Conservation (phyloP, 2,888 invertebrate species). For the Pristionchus entomophagus region DNA sequence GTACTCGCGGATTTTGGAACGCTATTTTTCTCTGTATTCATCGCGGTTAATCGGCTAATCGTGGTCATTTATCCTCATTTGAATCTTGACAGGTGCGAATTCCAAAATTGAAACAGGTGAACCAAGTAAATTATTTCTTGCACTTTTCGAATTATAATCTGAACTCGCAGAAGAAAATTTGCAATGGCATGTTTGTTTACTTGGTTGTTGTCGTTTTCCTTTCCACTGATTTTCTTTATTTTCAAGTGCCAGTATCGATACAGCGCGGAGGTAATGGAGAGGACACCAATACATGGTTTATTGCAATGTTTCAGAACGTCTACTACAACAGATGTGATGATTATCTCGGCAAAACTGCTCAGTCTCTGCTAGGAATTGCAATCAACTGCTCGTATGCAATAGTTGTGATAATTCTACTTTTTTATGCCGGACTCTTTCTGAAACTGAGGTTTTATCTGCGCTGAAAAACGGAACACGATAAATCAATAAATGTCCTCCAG, state of each 20-base stretch:
- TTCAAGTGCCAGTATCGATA: not conserved
- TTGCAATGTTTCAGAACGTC: not conserved
- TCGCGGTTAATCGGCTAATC: not conserved
- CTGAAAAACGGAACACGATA: too few species aligned
- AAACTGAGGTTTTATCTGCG: not conserved
- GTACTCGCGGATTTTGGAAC: slow-evolving; percentile 6
- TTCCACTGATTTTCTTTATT: not conserved
- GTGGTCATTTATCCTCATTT: not conserved
- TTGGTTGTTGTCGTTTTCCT: not conserved
- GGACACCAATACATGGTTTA: not conserved
- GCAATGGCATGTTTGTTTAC: not conserved
- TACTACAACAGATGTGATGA: not conserved
- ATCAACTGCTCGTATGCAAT: not conserved
- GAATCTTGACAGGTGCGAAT: not conserved
- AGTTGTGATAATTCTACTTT: not conserved
- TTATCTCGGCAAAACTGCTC: not conserved
- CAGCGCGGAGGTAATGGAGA: not conserved
- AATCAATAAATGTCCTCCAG: too few species aligned
- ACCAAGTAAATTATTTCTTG: not conserved
- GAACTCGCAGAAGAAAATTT: not conserved
- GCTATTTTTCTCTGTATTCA: not conserved
- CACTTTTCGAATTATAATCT: too few species aligned
- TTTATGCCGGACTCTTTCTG: not conserved
- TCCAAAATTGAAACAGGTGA: not conserved
- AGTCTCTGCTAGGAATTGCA: not conserved